Evolutionary conservation across 2,797 vertebrate genomes (phyloP).

Genomic region (Lepidocolaptes lacrymiger): DNA sequence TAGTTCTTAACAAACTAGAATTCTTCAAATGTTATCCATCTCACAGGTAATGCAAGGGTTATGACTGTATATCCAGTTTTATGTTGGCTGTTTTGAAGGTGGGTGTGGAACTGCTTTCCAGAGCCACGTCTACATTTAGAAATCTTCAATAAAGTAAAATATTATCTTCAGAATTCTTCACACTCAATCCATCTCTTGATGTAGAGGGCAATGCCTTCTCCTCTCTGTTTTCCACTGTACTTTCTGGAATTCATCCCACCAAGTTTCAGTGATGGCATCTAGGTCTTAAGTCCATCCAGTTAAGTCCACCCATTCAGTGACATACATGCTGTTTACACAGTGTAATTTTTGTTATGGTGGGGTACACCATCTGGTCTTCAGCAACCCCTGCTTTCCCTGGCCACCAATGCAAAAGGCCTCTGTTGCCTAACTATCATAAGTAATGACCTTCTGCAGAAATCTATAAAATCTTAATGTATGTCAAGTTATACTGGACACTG

Average conservation of each 20-base stretch:
- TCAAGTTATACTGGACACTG: neutral
- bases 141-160: neutral
- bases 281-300: neutral
- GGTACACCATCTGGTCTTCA: neutral
- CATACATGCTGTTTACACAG: rapidly evolving
- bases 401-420: neutral
- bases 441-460: neutral
- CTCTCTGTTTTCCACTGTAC: neutral
- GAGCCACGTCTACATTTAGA: rapidly evolving
- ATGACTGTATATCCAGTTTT: neutral
- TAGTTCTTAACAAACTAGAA: neutral
- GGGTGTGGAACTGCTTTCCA: rapidly evolving
- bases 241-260: neutral
- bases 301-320: neutral
- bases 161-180: neutral
- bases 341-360: neutral
- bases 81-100: neutral
- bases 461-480: neutral
- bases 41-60: neutral
- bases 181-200: neutral
- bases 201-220: rapidly evolving
- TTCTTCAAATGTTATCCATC: neutral
- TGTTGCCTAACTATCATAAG: neutral
- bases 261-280: neutral
- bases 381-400: neutral